phyloP scores from a whole-genome alignment of 2,888 invertebrate genomes.

The Ectemnius continuus region DNA sequence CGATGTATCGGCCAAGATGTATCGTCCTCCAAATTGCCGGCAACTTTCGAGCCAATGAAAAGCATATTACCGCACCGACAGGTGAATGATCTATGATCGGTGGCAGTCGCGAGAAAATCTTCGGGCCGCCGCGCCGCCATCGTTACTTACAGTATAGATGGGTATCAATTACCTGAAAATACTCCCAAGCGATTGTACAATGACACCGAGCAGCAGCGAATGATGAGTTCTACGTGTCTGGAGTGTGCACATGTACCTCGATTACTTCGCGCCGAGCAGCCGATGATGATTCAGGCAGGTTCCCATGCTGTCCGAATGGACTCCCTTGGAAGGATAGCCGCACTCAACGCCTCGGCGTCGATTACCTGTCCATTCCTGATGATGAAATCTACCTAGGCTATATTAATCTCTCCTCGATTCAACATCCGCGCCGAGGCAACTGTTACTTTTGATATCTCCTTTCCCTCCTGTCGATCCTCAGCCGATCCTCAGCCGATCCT shows the following conservation, averaged over 20 bases:
- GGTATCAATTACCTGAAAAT: slow-evolving; percentile 60
- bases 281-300: slow-evolving; percentile 62
- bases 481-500: no score
- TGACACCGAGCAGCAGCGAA: slow-evolving; percentile 44
- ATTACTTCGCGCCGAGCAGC: slow-evolving; percentile 29
- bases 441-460: slow-evolving; percentile 35
- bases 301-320: slow-evolving; percentile 68
- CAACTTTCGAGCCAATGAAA: slow-evolving; percentile 8
- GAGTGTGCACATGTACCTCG: slow-evolving; percentile 31
- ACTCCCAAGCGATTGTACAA: slow-evolving; percentile 59
- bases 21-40: slow-evolving; percentile 16
- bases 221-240: slow-evolving; percentile 15
- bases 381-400: slow-evolving; percentile 36
- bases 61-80: neutral
- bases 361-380: slow-evolving; percentile 17
- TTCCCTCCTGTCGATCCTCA: neutral
- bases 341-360: slow-evolving; percentile 25
- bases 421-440: slow-evolving; percentile 21
- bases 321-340: slow-evolving; percentile 16
- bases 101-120: slow-evolving; percentile 19
- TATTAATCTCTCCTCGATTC: slow-evolving; percentile 39
- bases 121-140: slow-evolving; percentile 31
- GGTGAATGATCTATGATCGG: slow-evolving; percentile 29
- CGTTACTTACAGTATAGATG: slow-evolving; percentile 60
- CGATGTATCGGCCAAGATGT: slow-evolving; percentile 5